A percentile compares a stretch with the other conserved stretches of the same genome.
Conservation (phyloP, 2,113 vertebrate species). For the Antennarius striatus region DNA sequence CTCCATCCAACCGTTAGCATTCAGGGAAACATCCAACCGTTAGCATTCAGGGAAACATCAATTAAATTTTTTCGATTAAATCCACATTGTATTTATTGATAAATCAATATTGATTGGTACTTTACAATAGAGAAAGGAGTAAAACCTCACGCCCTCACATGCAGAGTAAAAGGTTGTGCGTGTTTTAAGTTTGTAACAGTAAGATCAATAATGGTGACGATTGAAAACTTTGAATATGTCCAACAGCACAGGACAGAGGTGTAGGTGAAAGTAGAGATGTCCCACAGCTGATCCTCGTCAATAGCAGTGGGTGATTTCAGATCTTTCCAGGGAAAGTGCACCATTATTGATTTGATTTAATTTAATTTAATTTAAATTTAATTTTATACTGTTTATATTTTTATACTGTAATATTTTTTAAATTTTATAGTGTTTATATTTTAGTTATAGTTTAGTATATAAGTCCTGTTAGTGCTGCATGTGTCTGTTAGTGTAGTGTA, state of each 20-base stretch:
- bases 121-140: conserved; percentile 1
- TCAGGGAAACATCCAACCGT: too few species aligned
- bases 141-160: conserved; percentile 23
- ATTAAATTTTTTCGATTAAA: conserved; percentile 23
- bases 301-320: conserved; percentile 41
- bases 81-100: conserved; percentile 33
- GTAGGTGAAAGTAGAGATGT: conserved; percentile 28
- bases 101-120: conserved; percentile 12
- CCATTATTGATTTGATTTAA: too few species aligned
- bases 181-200: conserved; percentile 35
- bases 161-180: conserved; percentile 50
- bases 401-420: too few species aligned
- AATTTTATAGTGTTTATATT: too few species aligned
- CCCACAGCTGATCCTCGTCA: conserved; percentile 10
- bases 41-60: too few species aligned
- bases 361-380: too few species aligned
- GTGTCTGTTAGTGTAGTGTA: too few species aligned
- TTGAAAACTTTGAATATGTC: conserved; percentile 21
- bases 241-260: conserved; percentile 43
- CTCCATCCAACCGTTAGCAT: too few species aligned
- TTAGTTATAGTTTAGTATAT: too few species aligned
- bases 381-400: too few species aligned
- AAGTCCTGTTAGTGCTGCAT: too few species aligned
- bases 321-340: conserved; percentile 80
- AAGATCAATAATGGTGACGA: conserved; percentile 7